Evolutionary conservation across 2,888 invertebrate species (phyloP).

Genomic region (Dorcus hopei): DNA sequence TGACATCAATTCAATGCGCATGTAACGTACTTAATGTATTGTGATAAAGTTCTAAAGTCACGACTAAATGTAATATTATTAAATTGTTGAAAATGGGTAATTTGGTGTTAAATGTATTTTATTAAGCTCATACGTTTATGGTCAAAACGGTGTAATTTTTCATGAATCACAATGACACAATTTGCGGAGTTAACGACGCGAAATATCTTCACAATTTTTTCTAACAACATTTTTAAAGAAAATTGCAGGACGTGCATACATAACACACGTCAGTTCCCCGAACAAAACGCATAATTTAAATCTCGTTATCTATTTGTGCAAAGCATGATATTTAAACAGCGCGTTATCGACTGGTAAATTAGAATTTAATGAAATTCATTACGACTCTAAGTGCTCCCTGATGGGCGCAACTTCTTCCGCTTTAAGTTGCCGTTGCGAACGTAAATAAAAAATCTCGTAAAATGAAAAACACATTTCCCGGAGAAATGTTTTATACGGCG

Average conservation of each 20-base stretch:
- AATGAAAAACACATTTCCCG: constrained; percentile 13
- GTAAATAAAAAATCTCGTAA: constrained; percentile 1
- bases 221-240: background rate
- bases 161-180: background rate
- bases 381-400: constrained; percentile 5
- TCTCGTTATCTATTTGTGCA: constrained; percentile 19
- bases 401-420: background rate
- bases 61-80: too few relatives aligned
- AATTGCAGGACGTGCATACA: background rate
- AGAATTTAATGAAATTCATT: constrained; percentile 21
- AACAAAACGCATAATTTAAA: constrained; percentile 20
- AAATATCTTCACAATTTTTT: background rate
- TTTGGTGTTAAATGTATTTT: too few relatives aligned
- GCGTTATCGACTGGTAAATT: constrained; percentile 15
- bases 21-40: too few relatives aligned
- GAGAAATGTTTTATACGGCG: constrained; percentile 25
- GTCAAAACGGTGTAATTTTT: too few relatives aligned
- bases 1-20: too few relatives aligned
- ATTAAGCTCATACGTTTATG: too few relatives aligned
- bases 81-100: too few relatives aligned
- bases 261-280: background rate
- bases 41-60: too few relatives aligned
- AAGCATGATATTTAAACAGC: constrained; percentile 9
- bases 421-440: background rate
- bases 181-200: background rate